phyloP scores from a whole-genome alignment of 30 jellyfish, hydroid and myxozoan species.

The Aurelia sp. region DNA sequence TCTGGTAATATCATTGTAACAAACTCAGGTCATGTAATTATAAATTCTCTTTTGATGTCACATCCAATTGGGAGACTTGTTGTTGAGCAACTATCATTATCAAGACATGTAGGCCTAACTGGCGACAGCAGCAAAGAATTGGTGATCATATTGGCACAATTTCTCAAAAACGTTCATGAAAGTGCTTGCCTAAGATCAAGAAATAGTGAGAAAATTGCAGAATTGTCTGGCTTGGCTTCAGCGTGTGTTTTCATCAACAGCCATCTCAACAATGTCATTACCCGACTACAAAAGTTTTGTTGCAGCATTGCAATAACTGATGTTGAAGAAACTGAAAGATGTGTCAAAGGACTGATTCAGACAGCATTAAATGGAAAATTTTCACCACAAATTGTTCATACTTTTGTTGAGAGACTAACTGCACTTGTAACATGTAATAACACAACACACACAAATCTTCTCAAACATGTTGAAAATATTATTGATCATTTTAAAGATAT shows the following conservation, averaged over 20 bases:
- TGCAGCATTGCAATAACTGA: not conserved
- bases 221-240: slow-evolving; percentile 28
- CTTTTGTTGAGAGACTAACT: slow-evolving; percentile 12
- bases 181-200: not conserved
- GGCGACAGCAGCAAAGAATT: slow-evolving; percentile 60
- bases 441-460: not conserved
- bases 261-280: not conserved
- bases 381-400: slow-evolving; percentile 6
- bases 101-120: slow-evolving; percentile 39
- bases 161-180: slow-evolving; percentile 13
- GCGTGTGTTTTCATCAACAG: slow-evolving; percentile 30
- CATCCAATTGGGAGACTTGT: slow-evolving; percentile 51
- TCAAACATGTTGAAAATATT: slow-evolving; percentile 7
- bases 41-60: slow-evolving; percentile 50
- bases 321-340: not conserved
- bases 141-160: slow-evolving; percentile 30
- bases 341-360: slow-evolving; percentile 1
- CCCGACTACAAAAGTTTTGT: slow-evolving; percentile 1
- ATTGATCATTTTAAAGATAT: slow-evolving; percentile 43
- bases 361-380: slow-evolving; percentile 49
- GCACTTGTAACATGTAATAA: not conserved
- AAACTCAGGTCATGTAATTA: slow-evolving; percentile 44
- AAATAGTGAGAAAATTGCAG: not conserved
- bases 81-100: slow-evolving; percentile 16
- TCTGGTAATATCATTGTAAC: slow-evolving; percentile 69